phyloP scores from a whole-genome alignment of 1,140 invertebrate species.

The Scylla paramamosain region DNA sequence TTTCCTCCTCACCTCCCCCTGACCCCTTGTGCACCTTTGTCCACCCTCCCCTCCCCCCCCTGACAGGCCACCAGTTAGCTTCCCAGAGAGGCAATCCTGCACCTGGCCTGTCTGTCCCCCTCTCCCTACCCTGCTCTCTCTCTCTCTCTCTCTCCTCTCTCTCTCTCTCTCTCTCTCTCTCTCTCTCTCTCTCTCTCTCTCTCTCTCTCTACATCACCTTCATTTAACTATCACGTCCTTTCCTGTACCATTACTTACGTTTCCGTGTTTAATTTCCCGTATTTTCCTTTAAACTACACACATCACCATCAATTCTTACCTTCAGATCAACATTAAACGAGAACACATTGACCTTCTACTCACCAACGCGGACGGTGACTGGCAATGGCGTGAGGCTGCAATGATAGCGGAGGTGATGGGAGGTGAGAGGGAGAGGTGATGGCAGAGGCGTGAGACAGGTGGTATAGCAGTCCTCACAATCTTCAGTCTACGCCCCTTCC shows the following conservation, averaged over 20 bases:
- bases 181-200: slow-evolving; percentile 48
- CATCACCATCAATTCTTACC: too few relatives aligned
- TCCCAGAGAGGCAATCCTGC: slow-evolving; percentile 15
- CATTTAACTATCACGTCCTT: too few relatives aligned
- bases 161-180: not conserved
- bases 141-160: not conserved
- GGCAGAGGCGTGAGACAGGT: not conserved
- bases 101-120: slow-evolving; percentile 15
- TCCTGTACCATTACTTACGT: not conserved
- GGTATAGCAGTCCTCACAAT: not conserved
- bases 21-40: not conserved
- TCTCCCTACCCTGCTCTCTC: slow-evolving; percentile 31
- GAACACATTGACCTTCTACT: not conserved
- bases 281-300: too few relatives aligned
- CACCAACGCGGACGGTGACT: not conserved
- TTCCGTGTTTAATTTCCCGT: not conserved
- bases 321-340: not conserved
- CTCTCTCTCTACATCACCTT: not conserved
- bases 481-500: not conserved
- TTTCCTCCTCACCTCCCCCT: not conserved
- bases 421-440: not conserved
- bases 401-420: not conserved
- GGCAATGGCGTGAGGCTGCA: not conserved
- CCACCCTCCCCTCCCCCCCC: not conserved
- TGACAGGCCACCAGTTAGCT: not conserved